phyloP scores from a whole-genome alignment of 1,140 invertebrate species.

The Microplitis mediator region DNA sequence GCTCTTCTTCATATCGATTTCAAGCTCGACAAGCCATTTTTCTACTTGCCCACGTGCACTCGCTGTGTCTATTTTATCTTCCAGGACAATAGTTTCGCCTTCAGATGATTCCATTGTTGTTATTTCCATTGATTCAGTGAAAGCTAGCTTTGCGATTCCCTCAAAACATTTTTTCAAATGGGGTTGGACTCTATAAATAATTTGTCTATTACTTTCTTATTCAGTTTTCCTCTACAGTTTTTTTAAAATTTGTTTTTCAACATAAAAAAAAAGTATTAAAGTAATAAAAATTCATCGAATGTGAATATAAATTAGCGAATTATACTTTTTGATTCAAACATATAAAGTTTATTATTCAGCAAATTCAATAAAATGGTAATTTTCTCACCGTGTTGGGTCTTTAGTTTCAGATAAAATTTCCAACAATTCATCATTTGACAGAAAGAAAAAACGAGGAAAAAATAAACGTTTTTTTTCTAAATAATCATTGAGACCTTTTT shows the following conservation, averaged over 20 bases:
- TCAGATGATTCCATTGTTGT: constrained; percentile 90
- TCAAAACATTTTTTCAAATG: constrained; percentile 97
- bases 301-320: too few relatives aligned
- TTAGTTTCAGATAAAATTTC: constrained; percentile 97
- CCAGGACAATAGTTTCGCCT: constrained; percentile 80
- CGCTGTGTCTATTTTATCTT: constrained; percentile 82
- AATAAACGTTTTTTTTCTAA: constrained; percentile 94
- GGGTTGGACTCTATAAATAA: constrained; percentile 81
- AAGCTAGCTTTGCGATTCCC: constrained; percentile 85
- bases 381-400: constrained; percentile 82
- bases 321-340: too few relatives aligned
- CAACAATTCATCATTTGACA: constrained; percentile 95
- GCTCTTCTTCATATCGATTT: constrained; percentile 89
- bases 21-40: constrained; percentile 93
- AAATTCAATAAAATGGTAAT: neutral
- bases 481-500: constrained; percentile 92
- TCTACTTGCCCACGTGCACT: constrained; percentile 94
- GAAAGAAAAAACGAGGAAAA: constrained; percentile 96
- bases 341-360: too few relatives aligned
- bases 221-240: too few relatives aligned
- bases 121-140: constrained; percentile 86
- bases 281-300: too few relatives aligned
- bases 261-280: too few relatives aligned
- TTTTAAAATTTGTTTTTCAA: too few relatives aligned
- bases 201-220: neutral